Base-by-base conservation (phyloP, 2,113 vertebrate species). In the Megaleporinus macrocephalus region DNA sequence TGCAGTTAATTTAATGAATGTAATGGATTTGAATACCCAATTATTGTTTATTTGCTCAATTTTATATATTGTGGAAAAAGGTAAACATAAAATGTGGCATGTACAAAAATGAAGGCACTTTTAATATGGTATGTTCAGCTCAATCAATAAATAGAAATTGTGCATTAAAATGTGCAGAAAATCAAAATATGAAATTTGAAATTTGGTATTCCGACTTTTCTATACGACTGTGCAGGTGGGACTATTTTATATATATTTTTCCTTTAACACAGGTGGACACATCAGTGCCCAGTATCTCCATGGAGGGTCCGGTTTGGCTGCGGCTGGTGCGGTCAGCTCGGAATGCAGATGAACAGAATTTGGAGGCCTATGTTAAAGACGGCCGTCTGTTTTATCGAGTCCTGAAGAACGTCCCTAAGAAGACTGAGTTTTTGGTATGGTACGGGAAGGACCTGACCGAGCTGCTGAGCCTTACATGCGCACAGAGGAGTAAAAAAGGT, bases 391-490 rank as follows among this genome's bases (percentile, higher is more conserved):
- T 95, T 81, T 96, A 95, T 83, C 92, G 95, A 85, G 95, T 95
- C 62, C 92, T 96, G 36, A 93, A 95, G 66, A 92, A 94, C 86
- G 95, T 96, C 77, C 90, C 92, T 87, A 95, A 95, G 88, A 95
- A 95, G 66, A 95, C 96, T 78, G 95, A 96, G 89, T 87, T 96
- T 62, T 89, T 96, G 66, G 95, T 96, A 69, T 96, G 95, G 95
- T 96, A 96, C 70, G 94, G 95, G 20, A 95, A 94, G 82, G 95
- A 96, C 80, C 91, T 96, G 82, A 89, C 91, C 0, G 94, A 95
- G 59, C 83, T 96, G 29, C 92, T 96, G 55, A 90, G 94, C 68
- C 93, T 96, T 65, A 86, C 88, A 70, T 87, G 90, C 15, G 44
- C 91, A 22, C 92, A 91, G 84, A 88, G 55, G 85, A 95, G 92